phyloP scores from a whole-genome alignment of 2,797 vertebrate species.

The Poeciliopsis infans region DNA sequence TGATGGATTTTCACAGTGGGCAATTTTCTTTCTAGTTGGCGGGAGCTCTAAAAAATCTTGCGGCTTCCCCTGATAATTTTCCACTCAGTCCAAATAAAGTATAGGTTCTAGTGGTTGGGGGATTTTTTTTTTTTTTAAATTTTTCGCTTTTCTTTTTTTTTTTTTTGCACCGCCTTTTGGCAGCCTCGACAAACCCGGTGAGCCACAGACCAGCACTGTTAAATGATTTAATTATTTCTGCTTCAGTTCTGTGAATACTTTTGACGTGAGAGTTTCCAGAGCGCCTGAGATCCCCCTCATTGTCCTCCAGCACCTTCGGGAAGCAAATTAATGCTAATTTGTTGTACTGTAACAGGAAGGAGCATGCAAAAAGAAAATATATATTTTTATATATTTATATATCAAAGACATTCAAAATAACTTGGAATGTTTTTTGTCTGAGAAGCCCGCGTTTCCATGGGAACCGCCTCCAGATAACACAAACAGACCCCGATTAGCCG shows the following conservation, averaged over 20 bases:
- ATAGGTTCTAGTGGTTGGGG: constrained; percentile 41
- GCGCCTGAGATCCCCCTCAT: too few species aligned
- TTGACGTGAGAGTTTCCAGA: constrained; percentile 22
- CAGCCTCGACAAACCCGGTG: constrained; percentile 7
- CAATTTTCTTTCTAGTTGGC: constrained; percentile 39
- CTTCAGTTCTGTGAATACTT: constrained; percentile 21
- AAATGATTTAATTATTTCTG: constrained; percentile 34
- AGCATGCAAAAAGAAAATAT: constrained; percentile 8
- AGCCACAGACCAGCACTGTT: constrained; percentile 43
- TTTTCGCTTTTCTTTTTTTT: background rate
- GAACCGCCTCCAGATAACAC: constrained; percentile 75
- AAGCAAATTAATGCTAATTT: constrained; percentile 4
- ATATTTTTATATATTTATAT: constrained; percentile 1
- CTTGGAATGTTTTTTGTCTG: constrained; percentile 72
- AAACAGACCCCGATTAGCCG: constrained; percentile 71
- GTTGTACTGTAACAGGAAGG: constrained; percentile 1
- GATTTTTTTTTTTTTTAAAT: constrained; percentile 13
- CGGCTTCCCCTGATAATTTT: constrained; percentile 42
- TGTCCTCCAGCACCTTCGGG: constrained; percentile 1
- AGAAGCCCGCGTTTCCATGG: constrained; percentile 72
- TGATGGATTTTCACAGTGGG: constrained; percentile 22
- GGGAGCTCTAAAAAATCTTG: constrained; percentile 26
- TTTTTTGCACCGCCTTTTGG: constrained; percentile 54
- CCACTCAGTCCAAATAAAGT: constrained; percentile 51
- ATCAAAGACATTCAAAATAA: constrained; percentile 65